Evolutionary conservation across 2,797 vertebrate genomes (phyloP), one percentile per base, ranked within the genome.

Genomic region (Notoglanidium macrostoma): DNA sequence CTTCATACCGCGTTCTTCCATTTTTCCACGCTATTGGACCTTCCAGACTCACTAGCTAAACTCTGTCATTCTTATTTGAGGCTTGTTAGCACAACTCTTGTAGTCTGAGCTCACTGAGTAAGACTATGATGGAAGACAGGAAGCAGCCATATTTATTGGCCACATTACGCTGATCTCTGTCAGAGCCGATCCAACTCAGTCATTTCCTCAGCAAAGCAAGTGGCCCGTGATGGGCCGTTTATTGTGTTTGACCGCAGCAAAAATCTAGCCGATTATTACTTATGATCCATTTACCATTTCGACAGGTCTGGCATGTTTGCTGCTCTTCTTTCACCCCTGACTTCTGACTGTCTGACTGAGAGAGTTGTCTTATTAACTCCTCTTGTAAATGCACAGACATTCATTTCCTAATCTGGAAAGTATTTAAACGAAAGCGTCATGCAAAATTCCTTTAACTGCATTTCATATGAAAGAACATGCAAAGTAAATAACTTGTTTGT

Each of bases 171-270:
- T 91, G 95, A 95, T 95, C 92, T 91, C 90, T 95, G 95, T 95
- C 95, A 32, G 88, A 92, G 91, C 89, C 91, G 93, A 95, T 94
- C 94, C 94, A 93, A 94, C 93, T 94, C 92, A 95, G 94, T 95
- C 93, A 95, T 96, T 95, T 95, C 95, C 94, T 94, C 92, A 86
- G 91, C 89, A 92, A 95, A 94, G 95, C 89, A 85, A 95, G 95
- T 95, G 94, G 93, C 92, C 90, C 86, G 88, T 94, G 94, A 94
- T 95, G 94, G 88, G 46, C 85, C 78, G 26, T 86, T 93, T 95
- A 94, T 95, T 94, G 93, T 94, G 92, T 92, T 87, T 90, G 92
- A 93, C 93, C 92, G 86, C 5, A 35, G 63, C 40, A 49, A 78
- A 85, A 78, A 91, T 87, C 87, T 74, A 80, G 84, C 72, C 89